Evolutionary conservation across 2,797 vertebrate species (phyloP).

Genomic region (Sardinella longiceps): DNA sequence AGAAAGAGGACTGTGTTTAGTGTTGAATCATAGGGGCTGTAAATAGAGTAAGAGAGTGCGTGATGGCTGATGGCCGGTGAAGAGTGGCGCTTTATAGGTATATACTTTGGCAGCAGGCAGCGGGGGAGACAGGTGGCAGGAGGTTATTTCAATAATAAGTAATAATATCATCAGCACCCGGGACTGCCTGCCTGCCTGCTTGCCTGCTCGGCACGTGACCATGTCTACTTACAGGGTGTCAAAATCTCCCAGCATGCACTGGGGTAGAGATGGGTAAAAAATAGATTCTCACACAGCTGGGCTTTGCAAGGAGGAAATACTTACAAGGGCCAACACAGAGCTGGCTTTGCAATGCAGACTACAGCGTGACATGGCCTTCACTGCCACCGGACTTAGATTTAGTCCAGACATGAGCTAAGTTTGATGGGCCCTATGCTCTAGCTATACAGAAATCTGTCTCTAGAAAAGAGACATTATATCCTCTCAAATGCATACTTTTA

Average conservation of each 20-base stretch:
- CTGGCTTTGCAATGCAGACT: not conserved
- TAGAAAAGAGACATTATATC: too few species aligned
- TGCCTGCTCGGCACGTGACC: constrained; percentile 44
- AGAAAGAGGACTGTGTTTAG: not conserved
- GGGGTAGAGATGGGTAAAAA: constrained; percentile 32
- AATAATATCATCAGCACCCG: constrained; percentile 90
- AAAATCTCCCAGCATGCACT: constrained; percentile 48
- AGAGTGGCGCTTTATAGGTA: constrained; percentile 88
- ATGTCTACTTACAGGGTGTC: constrained; percentile 40
- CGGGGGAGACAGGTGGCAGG: constrained; percentile 90
- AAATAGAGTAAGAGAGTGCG: constrained; percentile 59
- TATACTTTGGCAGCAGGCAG: constrained; percentile 82
- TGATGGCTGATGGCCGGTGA: constrained; percentile 72
- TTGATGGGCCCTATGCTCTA: not conserved
- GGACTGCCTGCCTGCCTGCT: too few species aligned
- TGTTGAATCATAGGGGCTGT: constrained; percentile 21
- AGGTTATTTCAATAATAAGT: constrained; percentile 93
- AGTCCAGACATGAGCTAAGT: not conserved
- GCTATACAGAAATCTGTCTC: too few species aligned
- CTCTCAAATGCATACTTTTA: not conserved
- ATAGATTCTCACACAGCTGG: constrained; percentile 51
- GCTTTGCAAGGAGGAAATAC: not conserved
- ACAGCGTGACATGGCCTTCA: not conserved
- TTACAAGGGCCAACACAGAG: too few species aligned
- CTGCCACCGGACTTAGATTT: not conserved